Evolutionary conservation across 2,113 vertebrate species (phyloP).

Genomic region (Ammodytes marinus): DNA sequence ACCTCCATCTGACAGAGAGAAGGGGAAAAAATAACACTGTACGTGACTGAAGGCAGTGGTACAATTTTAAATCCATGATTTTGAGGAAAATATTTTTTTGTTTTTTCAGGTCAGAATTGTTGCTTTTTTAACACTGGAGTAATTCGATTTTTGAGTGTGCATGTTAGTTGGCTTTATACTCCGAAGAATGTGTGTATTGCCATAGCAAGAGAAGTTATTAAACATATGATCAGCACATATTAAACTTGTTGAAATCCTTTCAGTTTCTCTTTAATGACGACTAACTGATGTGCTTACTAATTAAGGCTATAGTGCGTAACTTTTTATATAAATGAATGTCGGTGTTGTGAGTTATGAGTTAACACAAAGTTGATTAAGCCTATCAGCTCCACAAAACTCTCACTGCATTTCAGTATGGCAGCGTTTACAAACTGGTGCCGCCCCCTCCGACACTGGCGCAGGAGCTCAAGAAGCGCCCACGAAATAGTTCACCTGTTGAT

Average conservation of each 20-base stretch:
- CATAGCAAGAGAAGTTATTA: not conserved
- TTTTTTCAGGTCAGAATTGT: not conserved
- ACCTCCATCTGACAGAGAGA: constrained; percentile 87
- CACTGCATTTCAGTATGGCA: no score
- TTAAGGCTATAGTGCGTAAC: not conserved
- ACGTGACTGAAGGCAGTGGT: not conserved
- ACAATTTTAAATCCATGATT: not conserved
- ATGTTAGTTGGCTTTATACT: not conserved
- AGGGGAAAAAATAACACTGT: not conserved
- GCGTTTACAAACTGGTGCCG: no score
- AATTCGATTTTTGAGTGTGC: not conserved
- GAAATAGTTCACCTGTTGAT: no score
- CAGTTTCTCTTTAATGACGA: not conserved
- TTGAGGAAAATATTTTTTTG: not conserved
- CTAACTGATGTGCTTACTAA: constrained; percentile 14
- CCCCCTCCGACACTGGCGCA: no score
- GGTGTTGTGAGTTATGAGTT: no score
- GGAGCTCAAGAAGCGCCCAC: no score
- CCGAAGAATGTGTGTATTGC: not conserved
- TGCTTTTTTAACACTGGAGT: not conserved
- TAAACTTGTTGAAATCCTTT: constrained; percentile 1
- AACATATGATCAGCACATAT: not conserved
- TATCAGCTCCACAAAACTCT: no score
- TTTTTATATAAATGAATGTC: no score
- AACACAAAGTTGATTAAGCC: no score